Evolutionary conservation across 2,113 vertebrate genomes (phyloP).

Genomic region (Callopanchax toddi): DNA sequence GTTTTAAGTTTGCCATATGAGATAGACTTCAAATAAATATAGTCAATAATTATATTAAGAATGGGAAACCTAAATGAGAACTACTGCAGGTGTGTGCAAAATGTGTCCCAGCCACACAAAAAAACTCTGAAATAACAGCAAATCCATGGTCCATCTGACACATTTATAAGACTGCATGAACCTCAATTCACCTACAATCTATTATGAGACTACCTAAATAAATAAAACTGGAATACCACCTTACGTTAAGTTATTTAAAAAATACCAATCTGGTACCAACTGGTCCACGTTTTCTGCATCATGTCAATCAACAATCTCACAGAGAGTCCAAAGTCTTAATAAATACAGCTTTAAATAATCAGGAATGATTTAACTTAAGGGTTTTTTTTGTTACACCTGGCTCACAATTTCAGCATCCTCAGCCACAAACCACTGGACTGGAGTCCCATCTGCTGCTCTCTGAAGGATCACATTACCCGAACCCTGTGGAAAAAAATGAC

Average conservation of each 20-base stretch:
- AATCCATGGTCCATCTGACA: slow-evolving; percentile 23
- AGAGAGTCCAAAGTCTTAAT: slow-evolving; percentile 70
- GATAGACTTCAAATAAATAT: slow-evolving; percentile 57
- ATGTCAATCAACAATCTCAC: slow-evolving; percentile 48
- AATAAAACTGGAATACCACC: slow-evolving; percentile 70
- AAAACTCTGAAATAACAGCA: slow-evolving; percentile 26
- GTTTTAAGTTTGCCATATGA: slow-evolving; percentile 24
- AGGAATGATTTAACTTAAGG: slow-evolving; percentile 11
- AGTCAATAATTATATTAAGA: slow-evolving; percentile 57
- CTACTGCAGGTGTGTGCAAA: slow-evolving; percentile 61
- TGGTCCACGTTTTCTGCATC: slow-evolving; percentile 42
- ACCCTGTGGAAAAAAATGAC: slow-evolving; percentile 66
- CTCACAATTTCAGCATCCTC: slow-evolving; percentile 87
- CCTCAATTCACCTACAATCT: slow-evolving; percentile 31
- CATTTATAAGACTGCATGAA: slow-evolving; percentile 18
- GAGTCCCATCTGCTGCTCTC: slow-evolving; percentile 84
- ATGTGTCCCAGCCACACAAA: slow-evolving; percentile 73
- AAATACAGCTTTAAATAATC: slow-evolving; percentile 70
- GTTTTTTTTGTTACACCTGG: slow-evolving; percentile 79
- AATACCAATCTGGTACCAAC: slow-evolving; percentile 10
- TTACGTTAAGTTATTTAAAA: slow-evolving; percentile 67
- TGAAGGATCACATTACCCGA: slow-evolving; percentile 81
- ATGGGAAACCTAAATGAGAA: slow-evolving; percentile 24
- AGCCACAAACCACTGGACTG: slow-evolving; percentile 86
- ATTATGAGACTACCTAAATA: slow-evolving; percentile 57